Conservation (phyloP, 2,113 vertebrate genomes). For the Leucosticte australis region DNA sequence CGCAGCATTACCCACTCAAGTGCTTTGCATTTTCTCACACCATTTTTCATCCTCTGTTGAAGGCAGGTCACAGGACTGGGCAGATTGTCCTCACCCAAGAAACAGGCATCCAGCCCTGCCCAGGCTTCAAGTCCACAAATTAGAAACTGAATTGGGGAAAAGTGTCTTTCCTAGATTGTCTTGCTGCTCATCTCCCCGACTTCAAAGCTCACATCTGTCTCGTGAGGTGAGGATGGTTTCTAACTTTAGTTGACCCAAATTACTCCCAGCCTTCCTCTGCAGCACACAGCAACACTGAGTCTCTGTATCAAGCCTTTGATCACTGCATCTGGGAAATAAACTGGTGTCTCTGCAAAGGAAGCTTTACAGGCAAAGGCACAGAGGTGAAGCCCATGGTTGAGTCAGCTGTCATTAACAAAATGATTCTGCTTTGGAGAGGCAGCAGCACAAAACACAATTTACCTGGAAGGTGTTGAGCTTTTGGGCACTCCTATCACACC, state of each 20-base stretch:
- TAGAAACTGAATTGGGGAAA: background rate
- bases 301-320: background rate
- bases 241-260: slow-evolving; percentile 58
- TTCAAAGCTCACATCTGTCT: slow-evolving; percentile 48
- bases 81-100: background rate
- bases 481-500: background rate
- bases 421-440: background rate
- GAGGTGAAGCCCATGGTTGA: background rate
- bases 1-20: background rate
- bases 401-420: background rate
- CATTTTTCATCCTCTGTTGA: background rate
- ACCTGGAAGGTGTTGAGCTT: background rate
- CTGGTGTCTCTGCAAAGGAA: background rate
- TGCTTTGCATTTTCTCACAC: background rate
- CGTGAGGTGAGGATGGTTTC: background rate
- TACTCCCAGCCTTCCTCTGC: background rate
- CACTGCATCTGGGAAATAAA: background rate
- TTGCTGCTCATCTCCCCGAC: background rate
- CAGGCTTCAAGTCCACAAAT: background rate
- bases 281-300: background rate
- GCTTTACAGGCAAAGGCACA: background rate
- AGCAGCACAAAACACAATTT: background rate
- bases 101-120: background rate
- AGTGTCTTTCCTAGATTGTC: background rate
- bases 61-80: background rate